Evolutionary conservation across 2,888 invertebrate species (phyloP).

Genomic region (Spilosoma lubricipeda): DNA sequence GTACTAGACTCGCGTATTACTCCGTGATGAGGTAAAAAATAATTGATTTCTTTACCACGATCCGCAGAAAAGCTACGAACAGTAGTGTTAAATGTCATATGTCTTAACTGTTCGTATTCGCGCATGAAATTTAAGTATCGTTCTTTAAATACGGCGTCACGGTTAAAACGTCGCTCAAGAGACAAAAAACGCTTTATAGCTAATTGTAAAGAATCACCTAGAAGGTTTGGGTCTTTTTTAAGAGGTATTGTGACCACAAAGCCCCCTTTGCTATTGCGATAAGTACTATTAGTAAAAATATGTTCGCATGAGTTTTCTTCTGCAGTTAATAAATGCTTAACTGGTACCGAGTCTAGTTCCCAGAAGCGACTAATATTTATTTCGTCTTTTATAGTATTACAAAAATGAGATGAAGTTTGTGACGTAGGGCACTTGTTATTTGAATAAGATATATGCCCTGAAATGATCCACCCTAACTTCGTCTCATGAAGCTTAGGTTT

Average conservation of each 20-base stretch:
- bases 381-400: not conserved
- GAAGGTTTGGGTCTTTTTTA: conserved; percentile 13
- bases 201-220: conserved; percentile 2
- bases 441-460: not conserved
- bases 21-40: conserved; percentile 49
- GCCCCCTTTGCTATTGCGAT: conserved; percentile 13
- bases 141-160: not conserved
- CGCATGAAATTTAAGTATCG: not conserved
- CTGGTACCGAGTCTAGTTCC: conserved; percentile 2
- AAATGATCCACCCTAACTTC: conserved; percentile 29
- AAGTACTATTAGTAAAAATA: conserved; percentile 3
- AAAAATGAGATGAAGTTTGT: too few relatives aligned
- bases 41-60: conserved; percentile 4
- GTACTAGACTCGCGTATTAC: conserved; percentile 36
- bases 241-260: conserved; percentile 19
- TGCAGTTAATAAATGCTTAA: not conserved
- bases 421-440: too few relatives aligned
- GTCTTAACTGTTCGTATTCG: conserved; percentile 5
- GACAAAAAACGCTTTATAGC: not conserved
- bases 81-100: not conserved
- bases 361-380: conserved; percentile 7
- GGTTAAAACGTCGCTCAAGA: not conserved
- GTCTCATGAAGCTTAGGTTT: conserved; percentile 37
- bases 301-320: conserved; percentile 5
- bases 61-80: too few relatives aligned